Evolutionary conservation across 2,113 vertebrate species (phyloP), one percentile per base, ranked within the genome.

Genomic region (Zosterops lateralis): DNA sequence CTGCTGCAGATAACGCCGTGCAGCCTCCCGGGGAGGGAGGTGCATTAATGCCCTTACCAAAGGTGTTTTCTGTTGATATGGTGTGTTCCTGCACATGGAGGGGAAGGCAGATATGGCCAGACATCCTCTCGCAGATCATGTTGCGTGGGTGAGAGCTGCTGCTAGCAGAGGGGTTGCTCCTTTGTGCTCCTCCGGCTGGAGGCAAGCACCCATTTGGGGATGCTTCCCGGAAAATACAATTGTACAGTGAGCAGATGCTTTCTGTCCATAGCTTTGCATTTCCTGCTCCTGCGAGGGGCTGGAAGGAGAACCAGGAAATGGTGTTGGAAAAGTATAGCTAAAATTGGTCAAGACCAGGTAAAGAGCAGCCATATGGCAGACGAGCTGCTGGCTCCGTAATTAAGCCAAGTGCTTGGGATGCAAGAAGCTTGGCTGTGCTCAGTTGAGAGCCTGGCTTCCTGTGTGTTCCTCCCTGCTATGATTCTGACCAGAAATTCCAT

Each of bases 401-500:
- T 45, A 66, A 78, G 87, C 48, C 53, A 25, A 85, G 36, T 5
- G 14, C 80, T 89, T 0, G 6, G 72, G 93, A 74, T 50, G 31
- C 6, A 17, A 77, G 74, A 92, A 51, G 64, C 57, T 91, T 11
- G 26, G 70, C 61, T 62, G 51, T 9, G 51, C 68, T 91, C 40
- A 1, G 10, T 40, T 84, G 77, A 91, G 74, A 87, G 77, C 70
- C 77, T 1, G 4, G 82, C 90, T 95, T 92, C 93, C 92, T 96
- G 90, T 92, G 88, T 92, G 88, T 94, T 96, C 92, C 76, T 95
- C 48, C 44, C 56, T 25, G 11, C 90, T 83, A 77, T 16, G 56
- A 47, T 80, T 95, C 84, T 95, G 75, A 94, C 85, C 88, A 96
- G 90, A 93, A 94, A 95, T 96, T 95, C 92, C 95, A 92, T 92